Evolutionary conservation across 2,797 vertebrate genomes (phyloP).

Genomic region (Picus viridis): DNA sequence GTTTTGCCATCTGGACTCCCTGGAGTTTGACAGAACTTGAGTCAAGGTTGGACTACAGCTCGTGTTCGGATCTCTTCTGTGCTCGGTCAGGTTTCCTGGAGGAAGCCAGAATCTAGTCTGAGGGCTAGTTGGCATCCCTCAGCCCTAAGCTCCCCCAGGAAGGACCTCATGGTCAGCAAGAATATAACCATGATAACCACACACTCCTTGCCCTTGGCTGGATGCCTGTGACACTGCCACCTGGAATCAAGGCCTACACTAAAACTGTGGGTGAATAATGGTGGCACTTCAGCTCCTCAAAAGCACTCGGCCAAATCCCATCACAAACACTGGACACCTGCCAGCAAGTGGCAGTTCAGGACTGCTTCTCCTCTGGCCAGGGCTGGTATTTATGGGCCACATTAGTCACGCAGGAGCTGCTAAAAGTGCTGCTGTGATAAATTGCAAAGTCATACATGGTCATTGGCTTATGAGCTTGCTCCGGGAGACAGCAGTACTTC

Average conservation of each 20-base stretch:
- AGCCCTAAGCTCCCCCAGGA: neutral
- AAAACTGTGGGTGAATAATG: neutral
- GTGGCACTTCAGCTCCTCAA: neutral
- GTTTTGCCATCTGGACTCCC: neutral
- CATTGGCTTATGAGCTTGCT: neutral
- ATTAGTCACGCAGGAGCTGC: slow-evolving; percentile 47
- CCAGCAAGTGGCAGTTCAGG: neutral
- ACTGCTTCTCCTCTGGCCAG: fast-evolving
- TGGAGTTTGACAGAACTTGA: neutral
- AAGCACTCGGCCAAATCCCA: neutral
- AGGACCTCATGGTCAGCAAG: fast-evolving
- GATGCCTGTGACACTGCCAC: fast-evolving
- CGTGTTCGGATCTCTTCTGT: neutral
- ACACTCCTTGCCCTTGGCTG: neutral
- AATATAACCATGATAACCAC: fast-evolving
- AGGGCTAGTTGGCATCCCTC: neutral
- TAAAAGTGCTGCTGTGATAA: neutral
- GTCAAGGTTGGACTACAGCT: neutral
- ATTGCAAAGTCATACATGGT: neutral
- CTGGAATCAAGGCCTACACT: neutral
- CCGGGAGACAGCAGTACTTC: neutral
- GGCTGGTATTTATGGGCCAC: neutral
- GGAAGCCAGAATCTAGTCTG: neutral
- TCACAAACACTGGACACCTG: neutral
- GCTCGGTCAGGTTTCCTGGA: neutral